Evolutionary conservation across 2,888 invertebrate species (phyloP), one percentile per base, ranked within the genome.

Genomic region (Cryptus armator): DNA sequence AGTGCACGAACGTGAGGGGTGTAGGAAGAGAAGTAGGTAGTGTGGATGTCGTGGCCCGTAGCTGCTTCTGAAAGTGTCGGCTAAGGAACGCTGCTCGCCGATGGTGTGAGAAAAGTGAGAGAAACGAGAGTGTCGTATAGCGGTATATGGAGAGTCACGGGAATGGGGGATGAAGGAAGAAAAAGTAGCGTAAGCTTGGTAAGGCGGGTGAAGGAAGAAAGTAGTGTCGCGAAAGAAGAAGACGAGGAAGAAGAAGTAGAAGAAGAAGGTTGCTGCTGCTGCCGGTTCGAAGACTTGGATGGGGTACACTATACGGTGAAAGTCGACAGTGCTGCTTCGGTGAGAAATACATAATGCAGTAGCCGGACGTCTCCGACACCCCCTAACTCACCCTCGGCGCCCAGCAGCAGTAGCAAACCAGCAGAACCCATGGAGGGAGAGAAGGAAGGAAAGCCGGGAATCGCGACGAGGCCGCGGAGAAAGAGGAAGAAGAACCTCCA

Each of bases 281-380:
- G 53, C 46, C 59, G 66, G 51, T 81, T 37, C 37, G 62, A 68
- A 86, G 90, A 88, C 86, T 89, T 86, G 89, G 88, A 89, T 90
- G 89, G 89, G 78, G 70, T 56, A 88, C 78, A 59, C 62, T 79
- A 37, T 64, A 67, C 67, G 59, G 90, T 86, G 80, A 81, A 77
- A 87, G 89, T 89, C 87, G 80, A 86, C 76, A 66, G 82, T 85
- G 81, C 84, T 87, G 88, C 89, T 87, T 88, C 85, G 89, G 91
- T 88, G 92, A 91, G 91, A 93, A 93, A 93, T 93, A 93, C 93
- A 93, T 93, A 93, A 93, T 93, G 93, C 93, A 93, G 93, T 91
- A 93, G 93, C 93, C 92, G 93, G 93, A 93, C 93, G 93, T 93
- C 92, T 92, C 92, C 91, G 91, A 92, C 93, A 93, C 93, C 91